Base-by-base conservation (phyloP, 2,113 vertebrate species). In the Dunckerocampus dactyliophorus region DNA sequence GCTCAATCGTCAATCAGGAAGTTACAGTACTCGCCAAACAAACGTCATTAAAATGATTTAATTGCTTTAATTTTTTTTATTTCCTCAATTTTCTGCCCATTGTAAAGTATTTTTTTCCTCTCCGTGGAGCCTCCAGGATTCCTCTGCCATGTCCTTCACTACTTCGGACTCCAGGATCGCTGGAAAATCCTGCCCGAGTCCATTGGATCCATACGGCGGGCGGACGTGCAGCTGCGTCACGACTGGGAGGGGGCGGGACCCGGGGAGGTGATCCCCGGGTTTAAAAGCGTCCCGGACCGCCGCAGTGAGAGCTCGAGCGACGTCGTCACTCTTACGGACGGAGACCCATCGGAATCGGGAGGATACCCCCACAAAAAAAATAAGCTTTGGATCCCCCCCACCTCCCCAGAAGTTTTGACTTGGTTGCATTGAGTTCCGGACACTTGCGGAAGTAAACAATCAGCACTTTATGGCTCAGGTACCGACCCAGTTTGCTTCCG, bases 221-320 rank as follows among this genome's bases (percentile, higher is more conserved):
- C 62, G 31, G 71, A 52, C 64, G 69, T 42, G 51, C 22, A 16
- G 63, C 17, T 63, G 83, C 85, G 85, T 88, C 87, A 87, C 39
- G 39, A 11, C 39, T 12, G 12, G 4, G 17, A 34, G 71, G 59
- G 67, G 82, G 88, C 82, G 86, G 80, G 9, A 75, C 73, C 55
- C 28, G 62, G 74, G 90, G 90, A 76, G 90, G 90, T 88, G 82
- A 88, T 90, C 86, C 90, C 90, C 90, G 62, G 28, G 63, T 90
- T 89, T 89, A 89, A 77, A 89, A 90, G 84, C 82, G 55, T 82
- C 58, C 67, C 65, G 76, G 83, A 77, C 79, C 81, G 74, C 65
- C 3, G 62, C 55, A 5, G 39, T 14, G 39, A 13, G 75, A 69
- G 70, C 69, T 63, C 71, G 74, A 85, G 79, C 80, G 84, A 85